These are phyloP conservation scores for Cavia aperea DNA, from an alignment of 2,113 vertebrate genomes.

Conservation along the genomic window DNA sequence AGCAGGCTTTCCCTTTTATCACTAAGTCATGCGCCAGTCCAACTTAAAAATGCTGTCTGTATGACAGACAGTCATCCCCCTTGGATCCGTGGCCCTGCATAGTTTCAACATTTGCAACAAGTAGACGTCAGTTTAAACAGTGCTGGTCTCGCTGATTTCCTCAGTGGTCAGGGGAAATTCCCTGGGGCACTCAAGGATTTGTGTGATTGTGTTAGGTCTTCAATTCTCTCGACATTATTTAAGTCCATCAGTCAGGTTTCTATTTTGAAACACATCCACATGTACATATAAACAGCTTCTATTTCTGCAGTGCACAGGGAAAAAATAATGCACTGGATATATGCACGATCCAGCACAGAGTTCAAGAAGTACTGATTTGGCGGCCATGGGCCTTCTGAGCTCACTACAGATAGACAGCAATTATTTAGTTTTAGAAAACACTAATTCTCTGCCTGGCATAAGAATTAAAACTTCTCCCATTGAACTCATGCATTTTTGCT, in stretches of 20 bases:
- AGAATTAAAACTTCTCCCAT: background rate
- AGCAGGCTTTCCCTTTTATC: constrained; percentile 47
- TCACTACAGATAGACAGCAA: constrained; percentile 2
- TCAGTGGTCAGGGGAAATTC: background rate
- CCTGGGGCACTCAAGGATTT: background rate
- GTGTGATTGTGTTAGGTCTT: constrained; percentile 11
- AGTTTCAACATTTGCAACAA: constrained; percentile 15
- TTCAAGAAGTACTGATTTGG: constrained; percentile 23
- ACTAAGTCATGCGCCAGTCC: background rate
- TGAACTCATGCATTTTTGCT: background rate
- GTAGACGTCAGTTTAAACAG: background rate
- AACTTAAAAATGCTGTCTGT: background rate
- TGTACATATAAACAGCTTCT: background rate
- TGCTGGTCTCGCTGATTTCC: background rate
- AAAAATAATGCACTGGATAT: background rate
- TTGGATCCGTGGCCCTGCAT: background rate
- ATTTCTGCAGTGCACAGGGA: background rate
- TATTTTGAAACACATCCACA: constrained; percentile 6
- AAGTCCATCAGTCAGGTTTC: constrained; percentile 39
- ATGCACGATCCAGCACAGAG: background rate
- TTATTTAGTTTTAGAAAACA: constrained; percentile 12
- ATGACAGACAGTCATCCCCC: background rate
- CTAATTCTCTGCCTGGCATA: background rate
- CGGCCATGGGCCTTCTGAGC: background rate
- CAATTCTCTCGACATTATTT: constrained; percentile 26